phyloP scores from a whole-genome alignment of 2,797 vertebrate genomes.

The Myripristis murdjan region DNA sequence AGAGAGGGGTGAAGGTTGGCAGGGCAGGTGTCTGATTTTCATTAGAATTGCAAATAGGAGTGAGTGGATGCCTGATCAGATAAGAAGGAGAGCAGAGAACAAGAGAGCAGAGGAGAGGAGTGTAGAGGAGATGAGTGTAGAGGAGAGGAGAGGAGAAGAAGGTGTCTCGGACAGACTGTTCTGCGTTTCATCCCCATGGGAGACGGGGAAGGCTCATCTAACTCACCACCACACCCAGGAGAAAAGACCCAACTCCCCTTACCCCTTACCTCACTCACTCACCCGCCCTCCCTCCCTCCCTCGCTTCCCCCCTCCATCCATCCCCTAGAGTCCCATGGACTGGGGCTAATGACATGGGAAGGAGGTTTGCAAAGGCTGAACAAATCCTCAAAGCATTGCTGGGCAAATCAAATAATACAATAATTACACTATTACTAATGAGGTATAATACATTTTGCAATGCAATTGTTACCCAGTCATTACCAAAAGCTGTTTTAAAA shows the following conservation, averaged over 20 bases:
- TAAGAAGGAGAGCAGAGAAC: constrained; percentile 80
- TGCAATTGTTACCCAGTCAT: not conserved
- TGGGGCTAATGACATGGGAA: constrained; percentile 5
- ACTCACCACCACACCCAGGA: constrained; percentile 53
- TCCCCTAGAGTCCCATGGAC: constrained; percentile 27
- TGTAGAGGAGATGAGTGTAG: not conserved
- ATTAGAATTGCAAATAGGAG: constrained; percentile 95
- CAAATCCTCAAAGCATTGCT: constrained; percentile 1
- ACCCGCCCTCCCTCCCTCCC: constrained; percentile 24
- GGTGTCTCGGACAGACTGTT: constrained; percentile 65
- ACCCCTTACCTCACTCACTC: constrained; percentile 35
- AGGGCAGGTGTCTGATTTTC: constrained; percentile 94
- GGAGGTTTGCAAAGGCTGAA: not conserved
- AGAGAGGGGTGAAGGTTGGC: constrained; percentile 88
- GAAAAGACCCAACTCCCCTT: constrained; percentile 35
- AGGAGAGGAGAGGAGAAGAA: constrained; percentile 34
- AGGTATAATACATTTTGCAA: constrained; percentile 10
- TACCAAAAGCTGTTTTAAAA: not conserved
- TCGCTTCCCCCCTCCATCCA: constrained; percentile 1
- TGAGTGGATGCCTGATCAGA: constrained; percentile 88
- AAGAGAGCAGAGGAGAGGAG: constrained; percentile 16
- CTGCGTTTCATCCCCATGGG: constrained; percentile 61
- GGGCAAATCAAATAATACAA: constrained; percentile 33
- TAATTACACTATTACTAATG: constrained; percentile 10
- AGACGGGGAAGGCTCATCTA: constrained; percentile 59